A percentile compares a stretch with the other conserved stretches of the same genome.
These are phyloP conservation scores for Urechis unicinctus DNA, from an alignment of 2,888 invertebrate genomes.

Conservation along the genomic window DNA sequence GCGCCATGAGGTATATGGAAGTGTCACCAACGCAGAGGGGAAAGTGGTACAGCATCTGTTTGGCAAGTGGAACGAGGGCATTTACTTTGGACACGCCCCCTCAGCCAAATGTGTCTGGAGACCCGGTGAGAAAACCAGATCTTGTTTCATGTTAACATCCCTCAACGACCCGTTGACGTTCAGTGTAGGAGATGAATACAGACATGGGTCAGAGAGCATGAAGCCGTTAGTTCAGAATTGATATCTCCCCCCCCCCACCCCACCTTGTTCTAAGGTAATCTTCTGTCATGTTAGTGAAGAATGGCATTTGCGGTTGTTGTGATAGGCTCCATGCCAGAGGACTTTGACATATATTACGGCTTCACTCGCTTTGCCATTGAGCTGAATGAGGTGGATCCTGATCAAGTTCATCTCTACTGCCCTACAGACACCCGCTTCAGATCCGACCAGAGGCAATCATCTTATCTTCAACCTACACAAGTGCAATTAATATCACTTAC, in stretches of 20 bases:
- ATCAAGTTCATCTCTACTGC: constrained; percentile 57
- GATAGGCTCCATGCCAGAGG: constrained; percentile 69
- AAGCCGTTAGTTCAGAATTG: too few species aligned
- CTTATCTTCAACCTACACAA: not conserved
- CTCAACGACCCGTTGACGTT: too few species aligned
- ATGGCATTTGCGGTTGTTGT: too few species aligned
- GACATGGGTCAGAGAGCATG: too few species aligned
- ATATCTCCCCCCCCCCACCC: too few species aligned
- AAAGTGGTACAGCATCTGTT: constrained; percentile 61
- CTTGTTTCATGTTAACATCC: too few species aligned
- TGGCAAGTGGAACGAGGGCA: constrained; percentile 77
- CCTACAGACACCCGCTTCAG: constrained; percentile 72
- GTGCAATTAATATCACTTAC: not conserved
- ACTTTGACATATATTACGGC: constrained; percentile 74
- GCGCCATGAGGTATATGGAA: constrained; percentile 70
- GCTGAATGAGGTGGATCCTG: constrained; percentile 65
- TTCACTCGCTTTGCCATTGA: constrained; percentile 81
- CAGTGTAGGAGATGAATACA: too few species aligned
- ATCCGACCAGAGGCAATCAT: constrained; percentile 60
- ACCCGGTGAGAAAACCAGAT: constrained; percentile 56
- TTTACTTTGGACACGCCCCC: constrained; percentile 65
- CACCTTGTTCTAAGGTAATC: too few species aligned
- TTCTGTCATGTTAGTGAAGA: too few species aligned
- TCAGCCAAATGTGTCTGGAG: constrained; percentile 69
- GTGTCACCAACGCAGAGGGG: constrained; percentile 57